A percentile compares a stretch with the other conserved stretches of the same genome.
Evolutionary conservation across 23 tunicate genomes (phyloP).

Genomic region (Aplidium turbinatum): DNA sequence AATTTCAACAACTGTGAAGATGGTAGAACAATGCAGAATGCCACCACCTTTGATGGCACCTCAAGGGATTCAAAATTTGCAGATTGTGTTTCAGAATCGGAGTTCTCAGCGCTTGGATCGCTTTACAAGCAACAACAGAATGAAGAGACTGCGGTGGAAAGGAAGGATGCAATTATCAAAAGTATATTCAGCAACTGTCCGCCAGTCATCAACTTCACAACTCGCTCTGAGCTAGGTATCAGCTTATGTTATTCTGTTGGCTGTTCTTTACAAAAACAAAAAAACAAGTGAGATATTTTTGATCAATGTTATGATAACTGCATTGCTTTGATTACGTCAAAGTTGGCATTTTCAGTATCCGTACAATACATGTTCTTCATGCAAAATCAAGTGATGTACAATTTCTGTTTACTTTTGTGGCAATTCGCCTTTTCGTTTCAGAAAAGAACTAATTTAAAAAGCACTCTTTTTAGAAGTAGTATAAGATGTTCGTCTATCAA

Average conservation of each 20-base stretch:
- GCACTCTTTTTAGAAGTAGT: neutral
- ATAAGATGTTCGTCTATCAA: too few species aligned
- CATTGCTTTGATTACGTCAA: too few species aligned
- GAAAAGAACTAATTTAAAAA: neutral
- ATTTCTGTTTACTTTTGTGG: neutral
- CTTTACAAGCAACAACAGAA: neutral
- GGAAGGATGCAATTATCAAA: conserved; percentile 54
- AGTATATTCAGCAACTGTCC: conserved; percentile 86
- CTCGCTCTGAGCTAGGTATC: conserved; percentile 71
- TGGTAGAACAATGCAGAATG: too few species aligned
- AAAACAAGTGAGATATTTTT: neutral
- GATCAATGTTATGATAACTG: too few species aligned
- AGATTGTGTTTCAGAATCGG: too few species aligned
- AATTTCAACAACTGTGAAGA: too few species aligned
- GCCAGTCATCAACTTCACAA: conserved; percentile 75
- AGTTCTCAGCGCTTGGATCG: neutral
- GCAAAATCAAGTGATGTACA: neutral
- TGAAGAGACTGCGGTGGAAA: neutral
- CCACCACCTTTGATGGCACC: too few species aligned
- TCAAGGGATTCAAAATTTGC: too few species aligned
- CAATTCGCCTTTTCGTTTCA: neutral
- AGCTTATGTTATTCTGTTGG: neutral
- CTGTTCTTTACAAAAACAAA: neutral
- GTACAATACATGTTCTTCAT: neutral
- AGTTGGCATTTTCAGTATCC: too few species aligned